phyloP scores from a whole-genome alignment of 2,888 invertebrate species.

The Fissipunctia ypsillon region DNA sequence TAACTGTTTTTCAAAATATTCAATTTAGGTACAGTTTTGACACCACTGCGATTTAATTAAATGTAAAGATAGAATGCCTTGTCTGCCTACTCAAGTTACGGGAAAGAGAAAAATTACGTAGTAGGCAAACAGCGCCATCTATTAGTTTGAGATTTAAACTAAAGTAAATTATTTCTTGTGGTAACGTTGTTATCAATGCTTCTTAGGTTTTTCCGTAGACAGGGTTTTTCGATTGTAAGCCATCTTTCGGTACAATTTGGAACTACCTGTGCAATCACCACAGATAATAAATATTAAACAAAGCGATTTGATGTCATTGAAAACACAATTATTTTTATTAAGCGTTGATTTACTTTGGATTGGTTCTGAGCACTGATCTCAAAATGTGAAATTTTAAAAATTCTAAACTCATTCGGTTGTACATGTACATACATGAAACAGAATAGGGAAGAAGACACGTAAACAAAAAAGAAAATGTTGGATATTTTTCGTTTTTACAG shows the following conservation, averaged over 20 bases:
- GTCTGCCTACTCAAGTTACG: not conserved
- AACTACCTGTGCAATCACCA: slow-evolving; percentile 3
- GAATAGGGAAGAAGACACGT: not conserved
- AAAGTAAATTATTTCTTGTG: not conserved
- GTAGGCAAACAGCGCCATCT: slow-evolving; percentile 23
- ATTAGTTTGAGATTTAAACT: not conserved
- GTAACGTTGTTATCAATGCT: not conserved
- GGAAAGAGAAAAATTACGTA: not conserved
- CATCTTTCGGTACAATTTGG: slow-evolving; percentile 18
- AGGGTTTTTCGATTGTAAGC: not conserved
- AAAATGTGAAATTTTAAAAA: not conserved
- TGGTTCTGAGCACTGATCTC: not conserved
- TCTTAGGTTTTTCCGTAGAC: no score
- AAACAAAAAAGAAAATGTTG: not conserved
- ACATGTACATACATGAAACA: not conserved
- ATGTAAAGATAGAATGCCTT: no score
- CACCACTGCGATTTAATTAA: no score
- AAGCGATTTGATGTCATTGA: not conserved
- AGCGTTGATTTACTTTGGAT: not conserved
- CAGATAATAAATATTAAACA: not conserved
- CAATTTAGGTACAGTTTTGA: no score
- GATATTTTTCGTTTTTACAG: not conserved
- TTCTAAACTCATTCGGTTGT: not conserved
- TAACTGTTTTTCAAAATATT: no score
- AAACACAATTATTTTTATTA: not conserved